Conservation (phyloP, 2,888 invertebrate species). For the Diaperis boleti region DNA sequence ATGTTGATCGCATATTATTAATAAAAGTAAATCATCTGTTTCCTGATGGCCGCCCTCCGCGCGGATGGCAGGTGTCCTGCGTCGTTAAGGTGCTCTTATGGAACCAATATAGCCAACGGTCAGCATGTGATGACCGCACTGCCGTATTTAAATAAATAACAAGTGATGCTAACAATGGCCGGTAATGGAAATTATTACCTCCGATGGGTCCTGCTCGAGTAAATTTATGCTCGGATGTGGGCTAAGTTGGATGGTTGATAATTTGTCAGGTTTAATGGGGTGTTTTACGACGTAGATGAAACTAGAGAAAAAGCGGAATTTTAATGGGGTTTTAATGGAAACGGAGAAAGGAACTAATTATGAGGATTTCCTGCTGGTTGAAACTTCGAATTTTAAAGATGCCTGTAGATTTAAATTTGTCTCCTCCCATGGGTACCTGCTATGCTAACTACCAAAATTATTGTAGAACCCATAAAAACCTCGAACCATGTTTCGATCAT, state of each 20-base stretch:
- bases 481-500: no score
- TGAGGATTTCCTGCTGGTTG: no score
- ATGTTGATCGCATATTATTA: conserved; percentile 49
- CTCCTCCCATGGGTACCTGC: no score
- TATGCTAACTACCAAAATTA: no score
- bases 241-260: conserved; percentile 4
- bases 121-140: conserved; percentile 39
- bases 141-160: conserved; percentile 41
- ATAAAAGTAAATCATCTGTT: conserved; percentile 54
- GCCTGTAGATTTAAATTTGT: no score
- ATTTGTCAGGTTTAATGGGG: conserved; percentile 8
- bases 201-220: neutral
- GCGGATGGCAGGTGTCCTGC: conserved; percentile 50
- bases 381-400: no score
- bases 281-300: conserved; percentile 7
- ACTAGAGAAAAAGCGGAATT: conserved; percentile 2
- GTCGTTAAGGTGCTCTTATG: conserved; percentile 46
- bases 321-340: conserved; percentile 1
- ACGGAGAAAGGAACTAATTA: neutral
- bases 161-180: conserved; percentile 17
- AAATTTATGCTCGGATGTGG: conserved; percentile 20
- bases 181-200: conserved; percentile 19
- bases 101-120: conserved; percentile 45
- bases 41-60: conserved; percentile 51
- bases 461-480: no score